phyloP scores from a whole-genome alignment of 2,113 vertebrate species.

The Phaethornis superciliosus region DNA sequence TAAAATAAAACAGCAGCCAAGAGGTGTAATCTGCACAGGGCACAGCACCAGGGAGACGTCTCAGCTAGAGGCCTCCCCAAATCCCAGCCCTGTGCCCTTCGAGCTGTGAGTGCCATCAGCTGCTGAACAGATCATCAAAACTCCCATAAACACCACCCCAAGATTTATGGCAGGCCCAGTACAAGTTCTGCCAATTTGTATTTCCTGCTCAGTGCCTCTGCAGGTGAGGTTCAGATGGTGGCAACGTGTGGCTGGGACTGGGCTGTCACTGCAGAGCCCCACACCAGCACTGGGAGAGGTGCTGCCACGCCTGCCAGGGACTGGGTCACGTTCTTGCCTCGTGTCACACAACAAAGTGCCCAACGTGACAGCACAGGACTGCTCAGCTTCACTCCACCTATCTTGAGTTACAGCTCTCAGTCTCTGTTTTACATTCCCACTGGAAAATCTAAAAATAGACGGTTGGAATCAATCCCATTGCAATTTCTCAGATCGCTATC shows the following conservation, averaged over 20 bases:
- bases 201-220: background rate
- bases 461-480: slow-evolving; percentile 2
- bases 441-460: slow-evolving; percentile 32
- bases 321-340: rapidly evolving
- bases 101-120: rapidly evolving
- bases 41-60: background rate
- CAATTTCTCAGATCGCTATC: slow-evolving; percentile 23
- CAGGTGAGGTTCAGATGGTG: background rate
- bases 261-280: rapidly evolving
- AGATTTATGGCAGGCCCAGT: background rate
- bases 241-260: rapidly evolving
- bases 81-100: background rate
- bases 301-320: background rate
- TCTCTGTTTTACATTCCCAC: background rate
- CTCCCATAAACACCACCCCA: rapidly evolving
- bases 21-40: rapidly evolving
- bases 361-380: rapidly evolving
- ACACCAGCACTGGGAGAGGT: rapidly evolving
- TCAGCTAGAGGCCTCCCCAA: rapidly evolving
- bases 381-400: background rate
- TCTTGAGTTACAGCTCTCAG: background rate
- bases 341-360: rapidly evolving
- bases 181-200: rapidly evolving
- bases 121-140: rapidly evolving
- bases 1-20: rapidly evolving